Percentiles rank a stretch among this genome's conserved stretches.
phyloP scores from a whole-genome alignment of 2,797 vertebrate genomes.

The Octomys mimax region DNA sequence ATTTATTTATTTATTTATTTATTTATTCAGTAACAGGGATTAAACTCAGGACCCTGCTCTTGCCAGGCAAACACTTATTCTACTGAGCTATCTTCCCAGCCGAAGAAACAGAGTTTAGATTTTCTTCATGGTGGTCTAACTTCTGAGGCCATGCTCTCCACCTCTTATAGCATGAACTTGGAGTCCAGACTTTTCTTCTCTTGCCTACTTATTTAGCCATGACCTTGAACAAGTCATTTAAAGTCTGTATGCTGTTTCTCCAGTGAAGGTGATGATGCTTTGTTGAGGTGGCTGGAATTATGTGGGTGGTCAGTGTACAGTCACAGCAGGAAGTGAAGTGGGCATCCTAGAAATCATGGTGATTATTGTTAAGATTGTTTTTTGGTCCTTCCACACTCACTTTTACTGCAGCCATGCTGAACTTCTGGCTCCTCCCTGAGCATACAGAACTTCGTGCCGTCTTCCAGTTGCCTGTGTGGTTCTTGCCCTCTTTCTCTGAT shows the following conservation, averaged over 20 bases:
- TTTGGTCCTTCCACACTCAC: fast-evolving
- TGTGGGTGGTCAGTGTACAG: fast-evolving
- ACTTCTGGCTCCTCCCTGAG: fast-evolving
- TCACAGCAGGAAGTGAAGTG: fast-evolving
- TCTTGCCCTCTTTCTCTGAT: background rate
- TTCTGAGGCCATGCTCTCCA: background rate
- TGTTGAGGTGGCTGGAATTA: fast-evolving
- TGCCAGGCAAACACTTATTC: no score
- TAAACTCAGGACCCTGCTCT: no score
- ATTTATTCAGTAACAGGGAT: no score
- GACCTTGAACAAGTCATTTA: background rate
- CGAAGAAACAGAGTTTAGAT: background rate
- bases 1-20: no score
- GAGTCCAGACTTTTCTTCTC: background rate
- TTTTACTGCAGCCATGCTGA: fast-evolving
- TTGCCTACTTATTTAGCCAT: background rate
- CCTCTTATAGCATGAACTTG: background rate
- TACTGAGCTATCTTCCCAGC: no score
- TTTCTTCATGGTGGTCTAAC: background rate
- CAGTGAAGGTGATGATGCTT: background rate
- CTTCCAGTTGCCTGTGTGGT: background rate
- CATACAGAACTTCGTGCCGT: fast-evolving
- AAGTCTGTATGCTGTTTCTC: background rate
- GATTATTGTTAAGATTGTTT: background rate
- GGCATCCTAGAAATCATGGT: fast-evolving